Evolutionary conservation across 2,797 vertebrate genomes (phyloP), one percentile per base, ranked within the genome.

Genomic region (Balearica regulorum): DNA sequence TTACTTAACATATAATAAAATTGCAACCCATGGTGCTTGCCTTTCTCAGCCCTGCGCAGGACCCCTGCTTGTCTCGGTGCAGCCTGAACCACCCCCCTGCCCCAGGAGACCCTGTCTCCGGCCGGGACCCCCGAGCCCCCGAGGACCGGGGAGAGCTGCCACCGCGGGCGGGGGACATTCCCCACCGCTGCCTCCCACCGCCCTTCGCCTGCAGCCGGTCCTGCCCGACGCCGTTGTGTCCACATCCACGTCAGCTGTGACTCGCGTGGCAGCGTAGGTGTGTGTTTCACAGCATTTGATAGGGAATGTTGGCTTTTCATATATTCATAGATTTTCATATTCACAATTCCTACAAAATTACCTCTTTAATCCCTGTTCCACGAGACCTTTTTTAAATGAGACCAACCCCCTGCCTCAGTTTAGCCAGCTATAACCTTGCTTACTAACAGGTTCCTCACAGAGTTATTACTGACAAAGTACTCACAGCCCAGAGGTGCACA

Each of bases 371-470:
- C 53, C 44, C 24, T 44, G 15, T 13, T 31, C 72, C 68, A 10
- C 0, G 1, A 24, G 13, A 39, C 6, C 9, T 2, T 19, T 73
- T 68, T 17, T 5, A 29, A 51, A 41, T 4, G 9, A 8, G 39
- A 58, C n/a, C 35, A 28, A 7, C 5, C 21, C 13, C 2, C 7
- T 78, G 28, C 69, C 75, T 85, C 79, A 31, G 46, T 77, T 65
- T 85, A 43, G 54, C 58, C 14, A 9, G 22, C 31, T n/a, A 6
- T 41, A n/a, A 6, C 61, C 39, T 46, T 48, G 16, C 22, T 26
- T 33, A 5, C 60, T 14, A 9, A 8, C 37, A 91, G 26, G 6
- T 65, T 60, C 11, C 24, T 69, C 10, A 1, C 24, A 2, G 24
- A 51, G 20, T 39, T 14, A 5, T 9, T 72, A 7, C 41, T 39